Evolutionary conservation across 2,113 vertebrate species (phyloP).

Genomic region (Geococcyx californianus): DNA sequence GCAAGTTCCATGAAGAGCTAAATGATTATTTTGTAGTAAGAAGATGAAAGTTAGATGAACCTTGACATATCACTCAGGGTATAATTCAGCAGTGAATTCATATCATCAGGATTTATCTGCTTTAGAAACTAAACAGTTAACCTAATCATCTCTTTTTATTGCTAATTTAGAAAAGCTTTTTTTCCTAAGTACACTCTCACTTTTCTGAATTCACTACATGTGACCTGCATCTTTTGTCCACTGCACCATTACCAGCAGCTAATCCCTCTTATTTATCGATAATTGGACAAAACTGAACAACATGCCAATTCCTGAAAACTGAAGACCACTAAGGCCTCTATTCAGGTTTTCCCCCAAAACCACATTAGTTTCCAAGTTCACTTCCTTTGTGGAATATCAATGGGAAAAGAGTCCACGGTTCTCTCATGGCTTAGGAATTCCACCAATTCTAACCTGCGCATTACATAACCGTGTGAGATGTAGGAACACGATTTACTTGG

Average conservation of each 20-base stretch:
- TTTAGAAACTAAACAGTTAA: slow-evolving; percentile 81
- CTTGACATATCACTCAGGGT: slow-evolving; percentile 66
- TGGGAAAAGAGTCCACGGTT: slow-evolving; percentile 72
- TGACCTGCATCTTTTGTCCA: slow-evolving; percentile 78
- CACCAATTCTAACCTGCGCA: slow-evolving; percentile 65
- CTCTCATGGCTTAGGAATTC: slow-evolving; percentile 81
- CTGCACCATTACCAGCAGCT: slow-evolving; percentile 75
- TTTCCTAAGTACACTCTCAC: slow-evolving; percentile 71
- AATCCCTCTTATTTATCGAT: slow-evolving; percentile 83
- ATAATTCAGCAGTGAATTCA: slow-evolving; percentile 67
- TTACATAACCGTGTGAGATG: slow-evolving; percentile 60
- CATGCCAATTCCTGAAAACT: slow-evolving; percentile 72
- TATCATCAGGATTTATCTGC: slow-evolving; percentile 71
- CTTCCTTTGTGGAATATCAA: slow-evolving; percentile 79
- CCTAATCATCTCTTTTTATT: slow-evolving; percentile 80
- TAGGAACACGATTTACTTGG: slow-evolving; percentile 33
- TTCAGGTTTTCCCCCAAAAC: slow-evolving; percentile 69
- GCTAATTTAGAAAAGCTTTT: slow-evolving; percentile 78
- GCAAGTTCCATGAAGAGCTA: slow-evolving; percentile 56
- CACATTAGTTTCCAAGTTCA: slow-evolving; percentile 77
- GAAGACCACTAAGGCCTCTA: slow-evolving; percentile 69
- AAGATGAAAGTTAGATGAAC: slow-evolving; percentile 76
- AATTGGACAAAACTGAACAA: slow-evolving; percentile 83
- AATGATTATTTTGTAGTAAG: slow-evolving; percentile 66
- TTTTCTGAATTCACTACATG: slow-evolving; percentile 80